Percentiles rank a stretch among this genome's conserved stretches.
Conservation (phyloP, 2,797 vertebrate species). For the Siniperca obscura region DNA sequence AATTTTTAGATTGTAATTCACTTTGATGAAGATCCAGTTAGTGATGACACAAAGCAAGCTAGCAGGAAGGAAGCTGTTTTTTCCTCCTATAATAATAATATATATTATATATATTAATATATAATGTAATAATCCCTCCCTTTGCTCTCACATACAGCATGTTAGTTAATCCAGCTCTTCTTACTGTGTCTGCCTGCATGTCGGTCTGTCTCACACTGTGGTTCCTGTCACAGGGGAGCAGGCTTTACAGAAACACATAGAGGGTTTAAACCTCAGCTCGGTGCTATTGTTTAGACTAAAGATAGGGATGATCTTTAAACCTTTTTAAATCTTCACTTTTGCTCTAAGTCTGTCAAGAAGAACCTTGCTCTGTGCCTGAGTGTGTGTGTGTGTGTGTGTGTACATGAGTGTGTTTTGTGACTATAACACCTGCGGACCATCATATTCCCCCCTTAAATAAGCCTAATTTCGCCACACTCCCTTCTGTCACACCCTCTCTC, state of each 20-base stretch:
- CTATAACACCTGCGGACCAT: conserved; percentile 44
- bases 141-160: conserved; percentile 37
- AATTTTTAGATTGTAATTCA: background rate
- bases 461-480: conserved; percentile 28
- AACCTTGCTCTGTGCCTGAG: conserved; percentile 4
- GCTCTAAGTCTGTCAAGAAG: conserved; percentile 40
- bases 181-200: conserved; percentile 32
- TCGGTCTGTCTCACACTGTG: conserved; percentile 46
- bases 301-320: conserved; percentile 73
- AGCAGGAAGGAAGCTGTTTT: background rate
- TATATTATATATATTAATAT: no score
- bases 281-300: conserved; percentile 68
- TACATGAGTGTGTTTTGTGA: conserved; percentile 2
- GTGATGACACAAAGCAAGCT: background rate
- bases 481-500: conserved; percentile 27
- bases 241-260: conserved; percentile 67
- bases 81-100: no score
- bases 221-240: conserved; percentile 48
- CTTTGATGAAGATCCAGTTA: background rate
- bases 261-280: conserved; percentile 65
- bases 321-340: conserved; percentile 60
- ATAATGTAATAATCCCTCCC: conserved; percentile 5
- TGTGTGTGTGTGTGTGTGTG: conserved; percentile 9
- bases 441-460: conserved; percentile 23
- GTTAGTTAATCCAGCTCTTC: conserved; percentile 55